A percentile compares a stretch with the other conserved stretches of the same genome.
These are phyloP conservation scores for Flexamia atlantica DNA, from an alignment of 2,888 invertebrate species.

Conservation along the genomic window DNA sequence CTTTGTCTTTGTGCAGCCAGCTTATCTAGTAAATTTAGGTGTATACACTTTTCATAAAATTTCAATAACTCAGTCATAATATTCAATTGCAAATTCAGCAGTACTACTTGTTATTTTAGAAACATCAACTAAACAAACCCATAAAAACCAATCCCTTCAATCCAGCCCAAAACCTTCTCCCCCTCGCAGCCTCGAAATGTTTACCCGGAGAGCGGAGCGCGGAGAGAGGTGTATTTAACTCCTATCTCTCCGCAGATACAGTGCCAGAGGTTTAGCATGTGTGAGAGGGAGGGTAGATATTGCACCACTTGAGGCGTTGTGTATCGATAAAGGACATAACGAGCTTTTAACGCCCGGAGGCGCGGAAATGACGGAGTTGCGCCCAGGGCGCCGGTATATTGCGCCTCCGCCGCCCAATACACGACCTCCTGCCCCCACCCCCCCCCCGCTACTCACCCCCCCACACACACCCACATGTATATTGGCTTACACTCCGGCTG, in stretches of 20 bases:
- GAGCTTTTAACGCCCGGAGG: slow-evolving; percentile 46
- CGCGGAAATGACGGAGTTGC: slow-evolving; percentile 24
- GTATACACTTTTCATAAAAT: too few species aligned
- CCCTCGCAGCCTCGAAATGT: not conserved
- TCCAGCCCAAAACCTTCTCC: not conserved
- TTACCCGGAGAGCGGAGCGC: not conserved
- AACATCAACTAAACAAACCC: too few species aligned
- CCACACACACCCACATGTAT: not conserved
- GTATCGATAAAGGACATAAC: slow-evolving; percentile 49
- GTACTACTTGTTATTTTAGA: too few species aligned
- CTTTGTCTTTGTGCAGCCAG: too few species aligned
- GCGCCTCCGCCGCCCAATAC: slow-evolving; percentile 26
- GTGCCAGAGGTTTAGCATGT: not conserved
- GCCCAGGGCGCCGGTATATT: slow-evolving; percentile 32
- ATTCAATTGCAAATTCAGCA: too few species aligned
- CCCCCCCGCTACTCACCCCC: not conserved
- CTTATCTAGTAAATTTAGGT: too few species aligned
- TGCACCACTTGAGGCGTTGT: slow-evolving; percentile 14
- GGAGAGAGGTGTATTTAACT: not conserved
- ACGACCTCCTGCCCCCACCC: not conserved
- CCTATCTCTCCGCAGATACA: not conserved
- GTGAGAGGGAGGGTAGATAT: slow-evolving; percentile 1
- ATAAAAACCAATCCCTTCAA: too few species aligned
- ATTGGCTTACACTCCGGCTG: slow-evolving; percentile 22
- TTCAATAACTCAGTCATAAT: too few species aligned